These are phyloP conservation scores for Coregonus sp. DNA, from an alignment of 2,797 vertebrate species.

Conservation along the genomic window DNA sequence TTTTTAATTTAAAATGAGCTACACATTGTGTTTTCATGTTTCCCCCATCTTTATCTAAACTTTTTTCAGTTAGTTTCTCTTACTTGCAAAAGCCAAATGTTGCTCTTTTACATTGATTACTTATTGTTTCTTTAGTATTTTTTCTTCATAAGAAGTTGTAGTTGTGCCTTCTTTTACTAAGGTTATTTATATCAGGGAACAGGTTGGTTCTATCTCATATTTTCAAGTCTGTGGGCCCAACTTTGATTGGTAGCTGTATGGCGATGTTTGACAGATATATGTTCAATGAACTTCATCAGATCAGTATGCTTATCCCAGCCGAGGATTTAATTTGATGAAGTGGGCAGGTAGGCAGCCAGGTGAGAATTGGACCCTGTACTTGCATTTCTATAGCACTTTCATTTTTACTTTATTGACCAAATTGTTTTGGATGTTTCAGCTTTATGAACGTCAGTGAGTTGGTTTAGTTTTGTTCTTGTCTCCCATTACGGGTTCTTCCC, in stretches of 20 bases:
- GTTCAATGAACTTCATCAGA: slow-evolving; percentile 39
- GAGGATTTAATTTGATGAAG: slow-evolving; percentile 40
- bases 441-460: slow-evolving; percentile 9
- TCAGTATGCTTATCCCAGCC: slow-evolving; percentile 46
- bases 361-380: slow-evolving; percentile 56
- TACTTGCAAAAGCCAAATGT: slow-evolving; percentile 19
- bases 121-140: slow-evolving; percentile 59
- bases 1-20: slow-evolving; percentile 5
- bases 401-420: slow-evolving; percentile 31
- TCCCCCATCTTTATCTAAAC: slow-evolving; percentile 10
- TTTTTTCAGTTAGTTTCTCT: slow-evolving; percentile 12
- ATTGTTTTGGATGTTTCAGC: slow-evolving; percentile 41
- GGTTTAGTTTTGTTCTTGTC: slow-evolving; percentile 35
- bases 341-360: slow-evolving; percentile 27
- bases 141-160: slow-evolving; percentile 77
- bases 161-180: slow-evolving; percentile 74
- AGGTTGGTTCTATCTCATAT: slow-evolving; percentile 69
- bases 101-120: slow-evolving; percentile 51
- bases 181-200: slow-evolving; percentile 66
- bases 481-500: background rate
- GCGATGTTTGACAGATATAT: slow-evolving; percentile 32
- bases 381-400: slow-evolving; percentile 64
- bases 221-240: slow-evolving; percentile 47
- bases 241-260: slow-evolving; percentile 44
- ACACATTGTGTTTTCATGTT: slow-evolving; percentile 29